A percentile compares a stretch with the other conserved stretches of the same genome.
phyloP scores from a whole-genome alignment of 1,140 invertebrate species.

The Drosophila serrata region DNA sequence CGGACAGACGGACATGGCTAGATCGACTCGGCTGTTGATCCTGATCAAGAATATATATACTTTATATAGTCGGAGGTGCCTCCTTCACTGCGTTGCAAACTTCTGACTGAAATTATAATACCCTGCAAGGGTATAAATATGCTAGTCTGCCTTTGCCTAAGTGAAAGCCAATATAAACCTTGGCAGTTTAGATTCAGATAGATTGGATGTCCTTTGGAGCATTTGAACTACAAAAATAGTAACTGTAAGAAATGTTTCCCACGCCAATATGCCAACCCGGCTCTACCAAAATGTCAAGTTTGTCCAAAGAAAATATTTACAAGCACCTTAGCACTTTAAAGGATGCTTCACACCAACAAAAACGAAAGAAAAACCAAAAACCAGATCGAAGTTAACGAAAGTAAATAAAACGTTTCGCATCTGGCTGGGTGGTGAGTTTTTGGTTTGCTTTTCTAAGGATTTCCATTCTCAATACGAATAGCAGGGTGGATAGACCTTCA shows the following conservation, averaged over 20 bases:
- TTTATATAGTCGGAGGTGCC: too few relatives aligned
- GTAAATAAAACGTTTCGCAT: constrained; percentile 55
- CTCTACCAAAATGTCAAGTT: constrained; percentile 45
- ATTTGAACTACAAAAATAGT: background rate
- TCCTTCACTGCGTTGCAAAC: too few relatives aligned
- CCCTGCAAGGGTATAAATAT: too few relatives aligned
- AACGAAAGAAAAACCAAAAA: constrained; percentile 40
- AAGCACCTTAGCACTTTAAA: constrained; percentile 62
- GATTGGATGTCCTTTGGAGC: background rate
- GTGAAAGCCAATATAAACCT: background rate
- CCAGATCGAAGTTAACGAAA: constrained; percentile 70
- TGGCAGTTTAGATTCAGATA: background rate
- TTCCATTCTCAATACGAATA: constrained; percentile 46
- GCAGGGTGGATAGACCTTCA: constrained; percentile 54
- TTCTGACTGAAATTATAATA: too few relatives aligned
- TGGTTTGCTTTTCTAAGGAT: constrained; percentile 56
- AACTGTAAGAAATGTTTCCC: constrained; percentile 1
- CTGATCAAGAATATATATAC: too few relatives aligned
- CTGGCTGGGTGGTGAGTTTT: constrained; percentile 41
- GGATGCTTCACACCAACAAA: constrained; percentile 48
- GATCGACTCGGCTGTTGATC: too few relatives aligned
- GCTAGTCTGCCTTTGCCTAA: background rate
- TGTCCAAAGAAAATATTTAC: constrained; percentile 61
- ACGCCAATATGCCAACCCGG: constrained; percentile 11
- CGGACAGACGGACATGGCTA: too few relatives aligned